Conservation (phyloP, 2,888 invertebrate species). For the Lasioglossum lativentre region DNA sequence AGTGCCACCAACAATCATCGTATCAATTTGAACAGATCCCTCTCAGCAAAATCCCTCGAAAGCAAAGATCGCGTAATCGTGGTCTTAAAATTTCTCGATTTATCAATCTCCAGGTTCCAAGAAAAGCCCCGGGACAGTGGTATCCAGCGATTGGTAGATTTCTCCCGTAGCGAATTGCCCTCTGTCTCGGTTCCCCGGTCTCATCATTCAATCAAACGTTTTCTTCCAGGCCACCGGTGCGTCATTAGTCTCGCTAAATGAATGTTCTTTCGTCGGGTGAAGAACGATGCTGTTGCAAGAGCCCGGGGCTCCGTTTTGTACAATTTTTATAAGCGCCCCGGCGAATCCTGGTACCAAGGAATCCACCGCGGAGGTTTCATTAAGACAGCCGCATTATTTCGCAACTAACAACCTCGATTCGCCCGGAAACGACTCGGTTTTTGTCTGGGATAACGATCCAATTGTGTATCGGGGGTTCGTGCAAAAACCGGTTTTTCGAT, state of each 20-base stretch:
- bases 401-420: constrained; percentile 26
- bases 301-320: neutral
- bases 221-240: neutral
- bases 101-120: neutral
- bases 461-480: constrained; percentile 18
- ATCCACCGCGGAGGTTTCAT: constrained; percentile 14
- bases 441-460: constrained; percentile 31
- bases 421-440: constrained; percentile 24
- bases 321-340: constrained; percentile 17
- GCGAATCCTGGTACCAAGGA: neutral
- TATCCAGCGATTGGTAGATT: constrained; percentile 7
- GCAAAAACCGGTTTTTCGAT: neutral
- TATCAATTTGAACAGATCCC: neutral
- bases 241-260: constrained; percentile 46
- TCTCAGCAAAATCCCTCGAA: neutral
- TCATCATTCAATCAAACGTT: constrained; percentile 31
- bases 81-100: neutral
- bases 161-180: neutral
- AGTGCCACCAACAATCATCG: no score
- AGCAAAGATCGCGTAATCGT: neutral
- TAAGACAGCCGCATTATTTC: constrained; percentile 35
- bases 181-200: neutral
- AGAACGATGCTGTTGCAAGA: constrained; percentile 21
- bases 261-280: constrained; percentile 34
- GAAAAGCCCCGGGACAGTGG: neutral